Evolutionary conservation across 1,140 invertebrate species (phyloP).

Genomic region (Lysiphlebus fabarum): DNA sequence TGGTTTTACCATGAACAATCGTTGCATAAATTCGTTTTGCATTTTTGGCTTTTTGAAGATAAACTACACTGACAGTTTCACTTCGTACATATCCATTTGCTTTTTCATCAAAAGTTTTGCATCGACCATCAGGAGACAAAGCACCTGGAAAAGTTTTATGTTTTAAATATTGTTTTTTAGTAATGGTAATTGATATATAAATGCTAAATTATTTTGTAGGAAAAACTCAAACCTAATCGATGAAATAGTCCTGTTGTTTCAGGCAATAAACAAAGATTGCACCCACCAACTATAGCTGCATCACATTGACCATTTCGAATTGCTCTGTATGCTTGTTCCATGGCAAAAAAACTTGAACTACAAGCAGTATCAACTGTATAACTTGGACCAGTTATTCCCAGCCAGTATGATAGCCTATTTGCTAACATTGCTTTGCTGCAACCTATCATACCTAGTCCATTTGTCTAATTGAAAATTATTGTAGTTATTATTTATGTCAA

Average conservation of each 20-base stretch:
- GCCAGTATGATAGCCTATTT: constrained; percentile 79
- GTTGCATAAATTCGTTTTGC: constrained; percentile 75
- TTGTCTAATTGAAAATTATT: constrained; percentile 34
- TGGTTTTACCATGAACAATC: constrained; percentile 67
- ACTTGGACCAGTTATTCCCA: constrained; percentile 73
- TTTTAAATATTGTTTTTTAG: too few species aligned
- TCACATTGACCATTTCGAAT: constrained; percentile 79
- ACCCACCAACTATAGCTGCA: constrained; percentile 81
- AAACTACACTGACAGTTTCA: constrained; percentile 73
- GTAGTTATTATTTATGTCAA: too few species aligned
- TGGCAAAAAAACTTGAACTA: constrained; percentile 80
- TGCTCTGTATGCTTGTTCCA: constrained; percentile 77
- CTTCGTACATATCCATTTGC: constrained; percentile 75
- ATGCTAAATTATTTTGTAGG: too few species aligned
- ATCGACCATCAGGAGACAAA: constrained; percentile 78
- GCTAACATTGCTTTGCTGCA: constrained; percentile 89
- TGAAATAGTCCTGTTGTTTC: constrained; percentile 79
- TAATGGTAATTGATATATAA: too few species aligned
- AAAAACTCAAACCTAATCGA: constrained; percentile 42
- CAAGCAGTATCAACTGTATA: constrained; percentile 86
- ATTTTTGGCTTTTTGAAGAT: constrained; percentile 77
- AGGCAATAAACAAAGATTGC: constrained; percentile 82
- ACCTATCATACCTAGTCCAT: constrained; percentile 55
- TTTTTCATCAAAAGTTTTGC: constrained; percentile 85
- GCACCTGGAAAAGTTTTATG: constrained; percentile 65